Base-by-base conservation (phyloP, 2,888 invertebrate genomes). In the Ceriagrion tenellum region DNA sequence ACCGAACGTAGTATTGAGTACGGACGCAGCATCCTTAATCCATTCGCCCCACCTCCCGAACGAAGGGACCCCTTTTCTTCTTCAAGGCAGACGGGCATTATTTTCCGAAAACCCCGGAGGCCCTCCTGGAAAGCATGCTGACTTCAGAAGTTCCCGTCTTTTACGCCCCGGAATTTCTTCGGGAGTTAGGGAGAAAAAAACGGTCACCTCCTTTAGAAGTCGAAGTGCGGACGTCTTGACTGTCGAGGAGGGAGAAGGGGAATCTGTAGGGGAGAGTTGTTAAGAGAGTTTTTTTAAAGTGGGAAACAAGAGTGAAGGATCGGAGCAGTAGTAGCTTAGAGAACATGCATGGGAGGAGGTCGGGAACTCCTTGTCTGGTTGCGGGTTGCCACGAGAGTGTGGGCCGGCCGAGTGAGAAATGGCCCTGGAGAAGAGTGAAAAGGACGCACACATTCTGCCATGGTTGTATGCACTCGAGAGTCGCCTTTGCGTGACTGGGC, bases 401-500 rank as follows among this genome's bases (percentile, higher is more conserved):
- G 30, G 81, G 81, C 35, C 69, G 47, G 18, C 69, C 47, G 55
- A 47, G 69, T 69, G 91, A 55, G 55, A 55, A 55, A 89, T 89
- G 55, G 89, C 89, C 16, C n/a, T 23, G 47, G 20, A 6, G 59
- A 16, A 59, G 59, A 59, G 59, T 59, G 20, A 59, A 59, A 59
- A 20, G 59, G 20, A 16, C 20, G 18, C 1, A 20, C 16, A 20
- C 59, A 59, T 59, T 59, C 12, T 59, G 13, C 26, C 40, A 35
- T 35, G 81, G n/a, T n/a, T 23, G 69, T 40, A 47, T 26, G 93
- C 35, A 63, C 40, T 18, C 35, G 12, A 59, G 40, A 93, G 69
- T 47, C 93, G 26, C 74, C 93, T 93, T 59, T 74, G 93, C 93
- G 93, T 93, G 93, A 93, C 93, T 93, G 69, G 69, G 69, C 93